Conservation (phyloP, 2,113 vertebrate species). For the Stigmatopora argus region DNA sequence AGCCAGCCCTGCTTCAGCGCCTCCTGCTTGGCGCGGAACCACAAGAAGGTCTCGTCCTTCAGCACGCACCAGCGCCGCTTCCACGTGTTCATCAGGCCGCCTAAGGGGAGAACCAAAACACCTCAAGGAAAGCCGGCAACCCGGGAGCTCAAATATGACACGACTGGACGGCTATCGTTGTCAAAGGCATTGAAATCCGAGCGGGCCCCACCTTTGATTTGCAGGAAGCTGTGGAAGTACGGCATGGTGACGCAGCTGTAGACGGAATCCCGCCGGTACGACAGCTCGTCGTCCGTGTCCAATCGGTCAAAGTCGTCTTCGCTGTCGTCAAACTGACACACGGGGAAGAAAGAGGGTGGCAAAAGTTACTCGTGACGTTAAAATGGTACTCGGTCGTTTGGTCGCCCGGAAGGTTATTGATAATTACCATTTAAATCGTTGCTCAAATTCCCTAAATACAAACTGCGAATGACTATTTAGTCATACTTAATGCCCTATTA, state of each 20-base stretch:
- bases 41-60: constrained; percentile 96
- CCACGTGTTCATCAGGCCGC: constrained; percentile 93
- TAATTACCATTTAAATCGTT: too few species aligned
- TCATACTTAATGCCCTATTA: too few species aligned
- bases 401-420: too few species aligned
- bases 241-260: constrained; percentile 95
- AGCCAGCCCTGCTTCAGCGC: constrained; percentile 98
- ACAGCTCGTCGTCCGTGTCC: constrained; percentile 89
- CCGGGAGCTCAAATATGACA: too few species aligned
- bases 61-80: constrained; percentile 96
- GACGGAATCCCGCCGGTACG: constrained; percentile 88
- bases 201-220: constrained; percentile 87
- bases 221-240: constrained; percentile 95
- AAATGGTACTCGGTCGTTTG: too few species aligned
- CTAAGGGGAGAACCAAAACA: constrained; percentile 50
- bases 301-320: constrained; percentile 96
- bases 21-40: constrained; percentile 97
- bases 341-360: background rate
- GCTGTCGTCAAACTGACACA: constrained; percentile 88
- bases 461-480: too few species aligned
- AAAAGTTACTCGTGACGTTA: too few species aligned
- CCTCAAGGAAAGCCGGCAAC: too few species aligned
- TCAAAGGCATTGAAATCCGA: too few species aligned
- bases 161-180: too few species aligned
- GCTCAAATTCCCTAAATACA: too few species aligned